A percentile compares a stretch with the other conserved stretches of the same genome.
Evolutionary conservation across 2,888 invertebrate species (phyloP).

Genomic region (Tinea pellionella): DNA sequence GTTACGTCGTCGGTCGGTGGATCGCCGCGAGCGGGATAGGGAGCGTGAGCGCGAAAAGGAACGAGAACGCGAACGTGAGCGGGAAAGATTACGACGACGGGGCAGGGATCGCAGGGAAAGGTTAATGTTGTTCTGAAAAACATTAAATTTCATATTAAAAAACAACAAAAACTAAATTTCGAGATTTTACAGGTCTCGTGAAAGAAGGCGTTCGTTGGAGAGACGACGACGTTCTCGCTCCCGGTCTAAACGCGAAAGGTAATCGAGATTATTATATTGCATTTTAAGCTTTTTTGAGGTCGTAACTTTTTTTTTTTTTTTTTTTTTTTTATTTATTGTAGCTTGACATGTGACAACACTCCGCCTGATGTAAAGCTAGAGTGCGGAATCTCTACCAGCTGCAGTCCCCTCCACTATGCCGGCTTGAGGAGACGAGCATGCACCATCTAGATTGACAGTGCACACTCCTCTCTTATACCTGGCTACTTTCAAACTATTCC

Average conservation of each 20-base stretch:
- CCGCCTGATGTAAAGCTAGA: no score
- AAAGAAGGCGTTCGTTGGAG: constrained; percentile 63
- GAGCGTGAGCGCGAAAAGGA: constrained; percentile 51
- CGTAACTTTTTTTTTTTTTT: no score
- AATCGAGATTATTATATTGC: constrained; percentile 22
- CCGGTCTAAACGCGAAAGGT: constrained; percentile 62
- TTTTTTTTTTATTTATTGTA: no score
- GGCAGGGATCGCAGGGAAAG: constrained; percentile 48
- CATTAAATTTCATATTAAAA: not conserved
- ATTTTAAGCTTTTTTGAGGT: no score
- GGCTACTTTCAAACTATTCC: no score
- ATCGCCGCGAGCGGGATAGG: constrained; percentile 45
- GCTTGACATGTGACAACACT: no score
- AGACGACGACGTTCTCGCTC: constrained; percentile 59
- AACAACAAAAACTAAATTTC: not conserved
- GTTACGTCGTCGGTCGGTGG: constrained; percentile 53
- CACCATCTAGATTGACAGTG: no score
- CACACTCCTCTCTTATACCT: no score
- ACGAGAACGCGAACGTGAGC: constrained; percentile 37
- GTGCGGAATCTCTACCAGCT: no score
- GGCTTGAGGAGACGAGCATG: no score
- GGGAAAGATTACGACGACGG: constrained; percentile 35
- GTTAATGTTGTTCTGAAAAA: constrained; percentile 23
- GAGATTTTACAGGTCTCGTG: constrained; percentile 43
- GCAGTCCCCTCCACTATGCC: no score